Conservation (phyloP, 2,113 vertebrate species). For the Ahaetulla prasina region DNA sequence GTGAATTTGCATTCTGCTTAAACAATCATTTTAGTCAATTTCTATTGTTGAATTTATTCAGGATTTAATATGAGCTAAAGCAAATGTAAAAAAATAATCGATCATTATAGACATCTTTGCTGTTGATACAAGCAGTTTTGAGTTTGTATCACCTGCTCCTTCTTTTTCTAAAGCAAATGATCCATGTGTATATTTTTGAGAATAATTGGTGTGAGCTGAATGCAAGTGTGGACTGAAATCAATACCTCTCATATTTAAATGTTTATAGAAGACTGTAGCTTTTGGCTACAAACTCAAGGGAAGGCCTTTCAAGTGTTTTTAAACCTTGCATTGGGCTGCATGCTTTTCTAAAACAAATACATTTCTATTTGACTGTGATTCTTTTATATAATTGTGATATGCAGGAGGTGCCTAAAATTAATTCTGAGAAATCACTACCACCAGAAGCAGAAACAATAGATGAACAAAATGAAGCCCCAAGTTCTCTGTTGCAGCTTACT, state of each 20-base stretch:
- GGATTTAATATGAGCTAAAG: neutral
- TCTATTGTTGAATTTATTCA: neutral
- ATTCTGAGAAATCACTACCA: constrained; percentile 3
- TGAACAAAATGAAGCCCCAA: constrained; percentile 6
- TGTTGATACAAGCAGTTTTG: neutral
- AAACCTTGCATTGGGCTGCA: neutral
- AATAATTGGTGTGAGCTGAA: neutral
- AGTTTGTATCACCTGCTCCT: neutral
- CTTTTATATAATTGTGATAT: neutral
- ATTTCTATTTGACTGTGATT: neutral
- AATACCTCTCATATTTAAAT: neutral
- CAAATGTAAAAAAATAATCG: neutral
- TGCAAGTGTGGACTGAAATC: too few relatives aligned
- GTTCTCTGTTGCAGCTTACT: neutral
- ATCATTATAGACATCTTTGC: neutral
- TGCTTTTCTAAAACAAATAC: neutral
- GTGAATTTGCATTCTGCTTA: neutral
- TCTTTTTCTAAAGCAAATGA: neutral
- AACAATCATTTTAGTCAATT: neutral
- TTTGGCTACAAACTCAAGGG: neutral
- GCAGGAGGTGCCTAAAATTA: constrained; percentile 48
- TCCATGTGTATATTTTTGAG: neutral
- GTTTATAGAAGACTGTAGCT: neutral
- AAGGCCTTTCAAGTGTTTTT: neutral
- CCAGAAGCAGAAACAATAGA: constrained; percentile 35